Percentiles rank a stretch among this genome's conserved stretches.
phyloP scores from a whole-genome alignment of 2,797 vertebrate genomes.

The Micromesistius poutassou region DNA sequence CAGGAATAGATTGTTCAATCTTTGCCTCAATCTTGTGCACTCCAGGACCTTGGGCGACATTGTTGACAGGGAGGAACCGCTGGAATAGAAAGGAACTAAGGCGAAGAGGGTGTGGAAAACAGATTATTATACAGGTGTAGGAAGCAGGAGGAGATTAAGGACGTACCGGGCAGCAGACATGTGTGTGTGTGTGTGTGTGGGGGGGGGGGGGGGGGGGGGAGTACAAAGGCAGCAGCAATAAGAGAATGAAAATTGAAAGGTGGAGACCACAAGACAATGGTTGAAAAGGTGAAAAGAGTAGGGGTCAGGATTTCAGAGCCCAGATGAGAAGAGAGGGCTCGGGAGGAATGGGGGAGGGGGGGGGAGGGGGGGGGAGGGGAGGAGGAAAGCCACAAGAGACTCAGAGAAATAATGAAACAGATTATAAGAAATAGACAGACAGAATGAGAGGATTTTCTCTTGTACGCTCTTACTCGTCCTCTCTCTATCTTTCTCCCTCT shows the following conservation, averaged over 20 bases:
- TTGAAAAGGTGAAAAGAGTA: background rate
- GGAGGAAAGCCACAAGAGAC: background rate
- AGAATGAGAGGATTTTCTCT: too few species aligned
- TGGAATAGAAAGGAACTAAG: background rate
- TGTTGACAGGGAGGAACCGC: constrained; percentile 65
- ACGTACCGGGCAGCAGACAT: background rate
- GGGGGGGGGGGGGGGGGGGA: too few species aligned
- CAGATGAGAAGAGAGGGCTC: constrained; percentile 18
- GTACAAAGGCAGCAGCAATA: background rate
- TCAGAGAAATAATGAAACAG: background rate
- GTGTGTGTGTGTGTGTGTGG: too few species aligned
- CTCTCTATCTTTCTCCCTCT: too few species aligned
- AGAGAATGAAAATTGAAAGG: background rate
- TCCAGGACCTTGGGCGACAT: constrained; percentile 53
- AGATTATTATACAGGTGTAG: background rate
- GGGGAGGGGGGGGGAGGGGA: background rate
- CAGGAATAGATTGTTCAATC: constrained; percentile 75
- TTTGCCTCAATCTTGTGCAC: constrained; percentile 64
- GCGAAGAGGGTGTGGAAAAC: constrained; percentile 5
- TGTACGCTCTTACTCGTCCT: too few species aligned
- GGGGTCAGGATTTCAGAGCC: background rate
- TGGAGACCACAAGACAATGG: background rate
- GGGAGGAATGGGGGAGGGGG: background rate
- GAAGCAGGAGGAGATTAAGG: background rate
- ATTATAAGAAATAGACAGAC: background rate